A percentile compares a stretch with the other conserved stretches of the same genome.
Evolutionary conservation across 2,888 invertebrate genomes (phyloP).

Genomic region (Platycheirus rosarum): DNA sequence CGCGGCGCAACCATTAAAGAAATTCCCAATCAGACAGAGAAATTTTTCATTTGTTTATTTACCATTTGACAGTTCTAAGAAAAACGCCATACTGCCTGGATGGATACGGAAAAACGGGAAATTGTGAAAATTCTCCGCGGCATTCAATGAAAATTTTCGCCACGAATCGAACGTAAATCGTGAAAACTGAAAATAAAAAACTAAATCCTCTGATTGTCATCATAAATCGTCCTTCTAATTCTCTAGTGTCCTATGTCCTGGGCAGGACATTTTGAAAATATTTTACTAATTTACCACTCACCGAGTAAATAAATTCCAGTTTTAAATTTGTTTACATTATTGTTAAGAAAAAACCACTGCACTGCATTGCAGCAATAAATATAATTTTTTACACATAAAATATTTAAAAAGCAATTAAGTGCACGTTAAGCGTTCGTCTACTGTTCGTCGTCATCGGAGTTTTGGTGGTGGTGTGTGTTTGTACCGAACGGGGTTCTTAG

Average conservation of each 20-base stretch:
- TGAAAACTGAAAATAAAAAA: background rate
- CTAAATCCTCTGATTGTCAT: background rate
- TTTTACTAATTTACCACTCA: background rate
- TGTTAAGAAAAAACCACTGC: background rate
- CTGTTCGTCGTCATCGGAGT: slow-evolving; percentile 15
- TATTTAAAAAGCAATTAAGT: slow-evolving; percentile 72
- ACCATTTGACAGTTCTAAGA: slow-evolving; percentile 81
- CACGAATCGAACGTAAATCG: slow-evolving; percentile 45
- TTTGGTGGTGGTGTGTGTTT: background rate
- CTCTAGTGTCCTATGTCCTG: background rate
- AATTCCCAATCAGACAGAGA: slow-evolving; percentile 64
- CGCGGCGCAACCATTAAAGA: background rate
- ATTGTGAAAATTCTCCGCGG: slow-evolving; percentile 70
- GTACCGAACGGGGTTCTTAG: background rate
- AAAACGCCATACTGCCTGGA: slow-evolving; percentile 81
- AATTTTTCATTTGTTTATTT: slow-evolving; percentile 78
- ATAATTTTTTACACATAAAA: slow-evolving; percentile 47
- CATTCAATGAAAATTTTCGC: slow-evolving; percentile 57
- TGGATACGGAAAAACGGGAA: slow-evolving; percentile 76
- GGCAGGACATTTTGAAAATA: background rate
- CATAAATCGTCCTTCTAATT: background rate
- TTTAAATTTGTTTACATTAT: slow-evolving; percentile 16
- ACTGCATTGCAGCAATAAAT: slow-evolving; percentile 32
- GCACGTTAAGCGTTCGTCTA: slow-evolving; percentile 57
- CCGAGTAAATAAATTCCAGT: background rate